These are phyloP conservation scores for Porites lutea DNA, from an alignment of 64 coral and sea anemone genomes.

Conservation along the genomic window DNA sequence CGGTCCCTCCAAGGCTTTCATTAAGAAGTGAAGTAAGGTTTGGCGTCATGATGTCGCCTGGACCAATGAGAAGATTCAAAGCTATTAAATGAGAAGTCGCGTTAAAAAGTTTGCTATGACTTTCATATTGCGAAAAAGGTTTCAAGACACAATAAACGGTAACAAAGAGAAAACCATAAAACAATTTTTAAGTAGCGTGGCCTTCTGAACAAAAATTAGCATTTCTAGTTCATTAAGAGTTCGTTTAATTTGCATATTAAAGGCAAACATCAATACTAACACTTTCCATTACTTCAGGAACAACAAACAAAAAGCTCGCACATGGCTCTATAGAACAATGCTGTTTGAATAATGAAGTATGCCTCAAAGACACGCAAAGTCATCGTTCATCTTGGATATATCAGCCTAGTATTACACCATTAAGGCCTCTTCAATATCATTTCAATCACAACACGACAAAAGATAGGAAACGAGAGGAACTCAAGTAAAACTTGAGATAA, in stretches of 20 bases:
- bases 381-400: not conserved
- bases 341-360: slow-evolving; percentile 12
- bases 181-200: slow-evolving; percentile 27
- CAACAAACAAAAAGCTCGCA: slow-evolving; percentile 38
- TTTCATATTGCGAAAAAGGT: not conserved
- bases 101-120: not conserved
- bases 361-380: not conserved
- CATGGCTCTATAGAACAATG: slow-evolving; percentile 18
- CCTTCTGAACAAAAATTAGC: slow-evolving; percentile 1
- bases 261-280: slow-evolving; percentile 13
- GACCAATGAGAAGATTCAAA: not conserved
- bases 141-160: slow-evolving; percentile 4
- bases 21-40: not conserved
- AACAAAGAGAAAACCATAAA: not conserved
- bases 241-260: slow-evolving; percentile 54
- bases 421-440: not conserved
- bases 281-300: slow-evolving; percentile 28
- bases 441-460: not conserved
- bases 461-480: not conserved
- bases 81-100: not conserved
- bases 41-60: not conserved
- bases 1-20: not conserved
- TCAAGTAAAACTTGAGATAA: not conserved
- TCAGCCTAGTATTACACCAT: not conserved
- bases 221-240: slow-evolving; percentile 47